These are phyloP conservation scores for Rhinichthys klamathensis DNA, from an alignment of 2,113 vertebrate genomes.

Conservation along the genomic window DNA sequence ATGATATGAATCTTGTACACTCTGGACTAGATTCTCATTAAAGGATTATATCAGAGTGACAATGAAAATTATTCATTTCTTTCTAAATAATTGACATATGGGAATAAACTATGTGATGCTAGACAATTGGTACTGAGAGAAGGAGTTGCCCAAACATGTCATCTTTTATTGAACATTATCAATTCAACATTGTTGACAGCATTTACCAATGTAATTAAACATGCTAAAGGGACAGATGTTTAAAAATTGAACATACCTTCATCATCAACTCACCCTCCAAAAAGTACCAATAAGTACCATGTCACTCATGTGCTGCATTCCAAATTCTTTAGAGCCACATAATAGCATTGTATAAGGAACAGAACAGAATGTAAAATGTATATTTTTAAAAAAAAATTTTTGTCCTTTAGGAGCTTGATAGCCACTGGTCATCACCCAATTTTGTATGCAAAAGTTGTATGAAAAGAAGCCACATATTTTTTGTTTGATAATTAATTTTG, in stretches of 20 bases:
- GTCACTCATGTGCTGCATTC: not conserved
- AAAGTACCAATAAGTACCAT: not conserved
- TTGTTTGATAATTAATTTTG: not conserved
- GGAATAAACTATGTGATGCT: constrained; percentile 2
- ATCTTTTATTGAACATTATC: not conserved
- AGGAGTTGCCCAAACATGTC: not conserved
- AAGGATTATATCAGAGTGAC: not conserved
- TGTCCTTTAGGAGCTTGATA: not conserved
- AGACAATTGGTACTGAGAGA: not conserved
- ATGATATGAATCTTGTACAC: not conserved
- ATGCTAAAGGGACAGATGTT: not conserved
- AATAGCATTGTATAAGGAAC: not conserved
- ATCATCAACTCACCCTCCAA: not conserved
- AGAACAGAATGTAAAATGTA: not conserved
- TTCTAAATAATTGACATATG: not conserved
- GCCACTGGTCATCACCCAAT: not conserved
- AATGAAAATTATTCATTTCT: not conserved
- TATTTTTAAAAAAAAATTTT: too few species aligned
- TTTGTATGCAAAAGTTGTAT: not conserved
- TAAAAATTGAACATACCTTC: not conserved
- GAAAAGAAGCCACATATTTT: too few species aligned
- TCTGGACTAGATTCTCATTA: constrained; percentile 1
- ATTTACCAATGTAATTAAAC: not conserved
- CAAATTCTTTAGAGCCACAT: not conserved
- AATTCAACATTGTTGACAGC: not conserved